Evolutionary conservation across 2,888 invertebrate genomes (phyloP).

Genomic region (Harpalus rufipes): DNA sequence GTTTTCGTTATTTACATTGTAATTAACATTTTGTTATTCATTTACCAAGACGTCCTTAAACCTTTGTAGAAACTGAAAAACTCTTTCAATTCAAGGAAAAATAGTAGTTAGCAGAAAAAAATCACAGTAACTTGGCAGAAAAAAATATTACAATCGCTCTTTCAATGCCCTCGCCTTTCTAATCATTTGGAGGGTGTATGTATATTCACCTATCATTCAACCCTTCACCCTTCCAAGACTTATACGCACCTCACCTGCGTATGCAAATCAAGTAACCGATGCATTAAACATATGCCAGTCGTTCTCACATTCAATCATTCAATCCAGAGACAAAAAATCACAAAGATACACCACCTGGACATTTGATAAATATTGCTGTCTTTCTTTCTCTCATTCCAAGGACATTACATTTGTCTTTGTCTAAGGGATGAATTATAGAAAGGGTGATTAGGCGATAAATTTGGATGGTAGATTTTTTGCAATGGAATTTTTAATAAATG

Average conservation of each 20-base stretch:
- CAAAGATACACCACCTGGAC: not conserved
- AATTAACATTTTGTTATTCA: too few relatives aligned
- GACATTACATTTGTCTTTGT: not conserved
- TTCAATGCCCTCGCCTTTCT: too few relatives aligned
- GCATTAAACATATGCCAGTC: conserved; percentile 62
- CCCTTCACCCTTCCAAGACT: conserved; percentile 4
- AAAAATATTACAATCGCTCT: too few relatives aligned
- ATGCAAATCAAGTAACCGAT: conserved; percentile 66
- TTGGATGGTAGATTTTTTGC: not conserved
- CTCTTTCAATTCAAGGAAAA: too few relatives aligned
- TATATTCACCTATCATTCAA: not conserved
- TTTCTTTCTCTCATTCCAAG: not conserved
- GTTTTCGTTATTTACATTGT: too few relatives aligned
- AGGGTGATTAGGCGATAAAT: not conserved
- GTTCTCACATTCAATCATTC: conserved; percentile 65
- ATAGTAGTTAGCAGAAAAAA: not conserved
- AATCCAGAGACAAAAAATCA: conserved; percentile 16
- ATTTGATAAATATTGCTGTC: not conserved
- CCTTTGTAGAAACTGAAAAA: too few relatives aligned
- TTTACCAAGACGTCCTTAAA: too few relatives aligned
- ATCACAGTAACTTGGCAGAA: too few relatives aligned
- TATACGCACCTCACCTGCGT: conserved; percentile 49
- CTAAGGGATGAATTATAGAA: not conserved
- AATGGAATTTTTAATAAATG: not conserved
- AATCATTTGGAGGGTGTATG: not conserved